A percentile compares a stretch with the other conserved stretches of the same genome.
These are phyloP conservation scores for Phocoena sinus DNA, from an alignment of 2,113 vertebrate species.

Conservation along the genomic window DNA sequence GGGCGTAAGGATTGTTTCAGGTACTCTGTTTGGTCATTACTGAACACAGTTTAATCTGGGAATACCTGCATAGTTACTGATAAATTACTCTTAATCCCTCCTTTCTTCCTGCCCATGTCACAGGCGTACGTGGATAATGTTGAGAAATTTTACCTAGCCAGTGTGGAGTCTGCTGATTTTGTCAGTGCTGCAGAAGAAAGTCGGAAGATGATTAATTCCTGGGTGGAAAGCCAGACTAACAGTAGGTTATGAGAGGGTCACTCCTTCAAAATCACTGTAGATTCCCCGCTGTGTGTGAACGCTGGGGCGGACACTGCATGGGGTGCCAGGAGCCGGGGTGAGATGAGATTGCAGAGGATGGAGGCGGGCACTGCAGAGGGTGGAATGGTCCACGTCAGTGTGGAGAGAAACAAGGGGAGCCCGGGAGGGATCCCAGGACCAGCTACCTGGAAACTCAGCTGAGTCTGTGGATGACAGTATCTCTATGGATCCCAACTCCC, in stretches of 20 bases:
- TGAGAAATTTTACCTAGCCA: conserved; percentile 82
- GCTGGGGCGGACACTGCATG: fast-evolving
- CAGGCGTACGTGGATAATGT: conserved; percentile 69
- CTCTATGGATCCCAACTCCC: neutral
- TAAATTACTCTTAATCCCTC: neutral
- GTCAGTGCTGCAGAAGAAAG: conserved; percentile 78
- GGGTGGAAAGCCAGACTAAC: conserved; percentile 88
- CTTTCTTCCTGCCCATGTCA: neutral
- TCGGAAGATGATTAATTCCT: conserved; percentile 85
- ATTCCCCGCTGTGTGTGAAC: fast-evolving
- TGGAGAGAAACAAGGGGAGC: fast-evolving
- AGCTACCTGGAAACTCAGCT: neutral
- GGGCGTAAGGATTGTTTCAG: too few relatives aligned
- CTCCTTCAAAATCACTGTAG: fast-evolving
- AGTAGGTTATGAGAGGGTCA: conserved; percentile 68
- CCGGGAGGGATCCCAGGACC: neutral
- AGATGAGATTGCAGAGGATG: neutral
- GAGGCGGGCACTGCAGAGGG: too few relatives aligned
- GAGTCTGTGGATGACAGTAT: neutral
- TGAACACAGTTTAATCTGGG: neutral
- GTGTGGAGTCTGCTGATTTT: conserved; percentile 84
- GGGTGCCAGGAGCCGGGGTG: neutral
- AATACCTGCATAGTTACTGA: neutral
- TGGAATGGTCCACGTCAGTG: fast-evolving
- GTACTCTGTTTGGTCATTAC: neutral